These are phyloP conservation scores for Cyclophora punctaria DNA, from an alignment of 2,888 invertebrate genomes.

Conservation along the genomic window DNA sequence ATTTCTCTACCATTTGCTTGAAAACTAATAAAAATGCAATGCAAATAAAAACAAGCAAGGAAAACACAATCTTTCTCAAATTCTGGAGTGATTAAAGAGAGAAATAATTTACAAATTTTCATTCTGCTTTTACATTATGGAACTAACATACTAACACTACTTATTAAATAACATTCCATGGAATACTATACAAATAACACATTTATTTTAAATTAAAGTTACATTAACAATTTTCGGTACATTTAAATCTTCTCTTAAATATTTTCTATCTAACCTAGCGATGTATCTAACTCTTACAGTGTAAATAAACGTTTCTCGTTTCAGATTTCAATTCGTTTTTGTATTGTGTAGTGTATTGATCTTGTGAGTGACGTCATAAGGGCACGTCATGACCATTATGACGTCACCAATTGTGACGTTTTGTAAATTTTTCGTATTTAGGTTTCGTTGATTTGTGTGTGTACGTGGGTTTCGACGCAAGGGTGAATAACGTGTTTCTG, in stretches of 20 bases:
- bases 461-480: conserved; percentile 67
- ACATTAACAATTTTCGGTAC: conserved; percentile 46
- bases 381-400: conserved; percentile 26
- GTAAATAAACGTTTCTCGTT: conserved; percentile 72
- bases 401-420: conserved; percentile 51
- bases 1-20: no score
- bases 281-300: conserved; percentile 68
- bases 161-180: not conserved
- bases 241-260: conserved; percentile 70
- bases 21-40: no score
- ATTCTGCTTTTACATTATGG: conserved; percentile 2
- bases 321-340: conserved; percentile 69
- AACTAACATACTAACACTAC: not conserved
- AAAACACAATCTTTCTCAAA: no score
- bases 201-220: conserved; percentile 7
- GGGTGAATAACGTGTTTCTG: conserved; percentile 69
- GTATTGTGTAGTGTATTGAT: conserved; percentile 62
- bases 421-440: conserved; percentile 63
- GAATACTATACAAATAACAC: conserved; percentile 6
- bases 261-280: conserved; percentile 72
- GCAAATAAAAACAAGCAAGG: no score
- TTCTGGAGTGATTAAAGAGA: no score
- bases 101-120: not conserved
- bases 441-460: conserved; percentile 67
- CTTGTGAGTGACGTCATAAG: conserved; percentile 63